A percentile compares a stretch with the other conserved stretches of the same genome.
Conservation (phyloP, 2,888 invertebrate genomes). For the Crepidodera aurea region DNA sequence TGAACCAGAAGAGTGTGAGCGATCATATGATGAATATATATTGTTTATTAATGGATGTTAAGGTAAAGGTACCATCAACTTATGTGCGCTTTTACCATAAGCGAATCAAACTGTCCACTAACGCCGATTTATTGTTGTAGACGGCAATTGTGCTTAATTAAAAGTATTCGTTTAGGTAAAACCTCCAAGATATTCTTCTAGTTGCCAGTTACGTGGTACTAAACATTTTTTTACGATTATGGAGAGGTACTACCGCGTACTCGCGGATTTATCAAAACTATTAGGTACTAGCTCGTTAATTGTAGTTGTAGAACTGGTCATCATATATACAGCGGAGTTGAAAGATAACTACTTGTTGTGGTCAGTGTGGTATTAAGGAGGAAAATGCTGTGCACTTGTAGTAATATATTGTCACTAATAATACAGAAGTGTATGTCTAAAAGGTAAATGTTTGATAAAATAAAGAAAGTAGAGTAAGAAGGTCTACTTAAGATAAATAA, state of each 20-base stretch:
- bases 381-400: too few species aligned
- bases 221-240: constrained; percentile 32
- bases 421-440: too few species aligned
- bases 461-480: too few species aligned
- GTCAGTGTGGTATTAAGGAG: too few species aligned
- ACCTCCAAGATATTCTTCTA: constrained; percentile 26
- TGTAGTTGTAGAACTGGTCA: constrained; percentile 9
- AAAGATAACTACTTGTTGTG: neutral
- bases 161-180: constrained; percentile 40
- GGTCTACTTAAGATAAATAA: too few species aligned
- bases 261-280: constrained; percentile 23
- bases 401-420: too few species aligned
- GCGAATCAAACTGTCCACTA: constrained; percentile 37
- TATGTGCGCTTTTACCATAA: constrained; percentile 41
- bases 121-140: constrained; percentile 39
- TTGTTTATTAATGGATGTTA: constrained; percentile 45
- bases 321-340: neutral
- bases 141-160: constrained; percentile 41
- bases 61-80: constrained; percentile 43
- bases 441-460: too few species aligned
- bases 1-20: constrained; percentile 41
- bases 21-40: constrained; percentile 46
- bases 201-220: constrained; percentile 21
- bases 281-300: constrained; percentile 14
- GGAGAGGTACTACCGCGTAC: constrained; percentile 16